Evolutionary conservation across 2,797 vertebrate species (phyloP).

Genomic region (Microchirus variegatus): DNA sequence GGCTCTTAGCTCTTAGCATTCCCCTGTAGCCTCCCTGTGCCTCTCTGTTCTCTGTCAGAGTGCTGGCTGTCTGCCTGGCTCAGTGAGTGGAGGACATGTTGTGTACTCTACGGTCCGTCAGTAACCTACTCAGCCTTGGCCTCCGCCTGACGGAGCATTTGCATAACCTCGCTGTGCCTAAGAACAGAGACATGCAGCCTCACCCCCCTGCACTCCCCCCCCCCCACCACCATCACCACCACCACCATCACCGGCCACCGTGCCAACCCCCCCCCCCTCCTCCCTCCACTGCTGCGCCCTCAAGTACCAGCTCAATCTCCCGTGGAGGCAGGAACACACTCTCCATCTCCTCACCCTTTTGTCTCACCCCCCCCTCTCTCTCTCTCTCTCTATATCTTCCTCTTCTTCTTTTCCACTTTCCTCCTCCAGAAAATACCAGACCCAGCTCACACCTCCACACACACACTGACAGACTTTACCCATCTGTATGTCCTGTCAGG

Average conservation of each 20-base stretch:
- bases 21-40: conserved; percentile 49
- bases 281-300: conserved; percentile 53
- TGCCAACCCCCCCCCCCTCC: conserved; percentile 50
- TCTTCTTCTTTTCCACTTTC: conserved; percentile 24
- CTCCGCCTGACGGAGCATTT: conserved; percentile 85
- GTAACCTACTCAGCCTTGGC: conserved; percentile 87
- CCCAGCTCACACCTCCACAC: conserved; percentile 1
- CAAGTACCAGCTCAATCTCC: conserved; percentile 72
- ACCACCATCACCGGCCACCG: conserved; percentile 16
- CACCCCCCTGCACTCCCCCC: conserved; percentile 51
- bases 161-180: conserved; percentile 84
- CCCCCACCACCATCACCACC: conserved; percentile 45
- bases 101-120: conserved; percentile 87
- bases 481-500: conserved; percentile 62
- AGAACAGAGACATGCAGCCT: conserved; percentile 76
- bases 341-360: conserved; percentile 30
- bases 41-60: conserved; percentile 78
- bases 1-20: conserved; percentile 63
- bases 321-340: conserved; percentile 65
- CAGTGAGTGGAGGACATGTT: conserved; percentile 84
- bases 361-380: conserved; percentile 19
- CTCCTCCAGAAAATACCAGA: conserved; percentile 13
- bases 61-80: conserved; percentile 77
- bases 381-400: conserved; percentile 25
- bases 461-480: conserved; percentile 11